These are phyloP conservation scores for Lipophrys pholis DNA, from an alignment of 2,113 vertebrate genomes.

Conservation along the genomic window DNA sequence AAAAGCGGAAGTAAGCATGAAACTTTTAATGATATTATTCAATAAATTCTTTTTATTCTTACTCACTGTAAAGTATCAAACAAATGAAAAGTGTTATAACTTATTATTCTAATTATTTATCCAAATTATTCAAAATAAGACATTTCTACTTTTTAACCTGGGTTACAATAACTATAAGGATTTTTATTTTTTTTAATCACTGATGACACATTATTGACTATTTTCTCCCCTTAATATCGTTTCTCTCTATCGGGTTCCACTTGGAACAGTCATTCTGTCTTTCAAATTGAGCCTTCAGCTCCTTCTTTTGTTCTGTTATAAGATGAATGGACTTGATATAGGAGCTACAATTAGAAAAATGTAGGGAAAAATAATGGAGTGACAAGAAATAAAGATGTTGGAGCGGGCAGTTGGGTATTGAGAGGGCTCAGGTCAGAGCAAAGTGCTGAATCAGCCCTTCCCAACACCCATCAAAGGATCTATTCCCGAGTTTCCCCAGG, in stretches of 20 bases:
- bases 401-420: not conserved
- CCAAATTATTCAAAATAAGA: no score
- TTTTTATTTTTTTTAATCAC: no score
- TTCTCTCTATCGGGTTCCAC: not conserved
- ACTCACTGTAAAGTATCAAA: no score
- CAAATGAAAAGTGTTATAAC: no score
- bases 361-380: constrained; percentile 30
- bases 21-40: no score
- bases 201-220: no score
- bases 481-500: constrained; percentile 73
- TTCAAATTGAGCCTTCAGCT: not conserved
- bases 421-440: constrained; percentile 33
- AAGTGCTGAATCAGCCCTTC: constrained; percentile 72
- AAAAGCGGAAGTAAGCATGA: no score
- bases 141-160: no score
- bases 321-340: constrained; percentile 48
- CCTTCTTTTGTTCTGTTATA: constrained; percentile 45
- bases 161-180: no score
- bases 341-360: constrained; percentile 29
- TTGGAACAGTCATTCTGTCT: constrained; percentile 1
- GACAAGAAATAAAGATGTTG: constrained; percentile 48
- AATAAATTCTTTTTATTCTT: no score
- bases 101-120: no score
- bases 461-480: constrained; percentile 55
- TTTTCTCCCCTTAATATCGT: not conserved